Base-by-base conservation (phyloP, 2,888 invertebrate genomes). In the Chymomyza procnemis region DNA sequence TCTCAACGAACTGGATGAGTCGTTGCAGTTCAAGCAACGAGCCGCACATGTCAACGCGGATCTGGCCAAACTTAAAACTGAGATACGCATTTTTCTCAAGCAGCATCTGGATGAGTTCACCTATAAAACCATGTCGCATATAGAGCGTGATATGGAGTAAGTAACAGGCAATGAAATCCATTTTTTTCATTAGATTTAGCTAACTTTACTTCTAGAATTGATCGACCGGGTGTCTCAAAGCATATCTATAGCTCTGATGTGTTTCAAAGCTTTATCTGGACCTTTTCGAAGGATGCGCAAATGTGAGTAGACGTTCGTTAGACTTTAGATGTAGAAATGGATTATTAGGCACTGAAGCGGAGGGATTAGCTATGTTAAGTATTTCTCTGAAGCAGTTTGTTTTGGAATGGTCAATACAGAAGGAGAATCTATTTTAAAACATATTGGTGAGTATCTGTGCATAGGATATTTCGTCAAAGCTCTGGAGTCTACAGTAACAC, bases 121-220 rank as follows among this genome's bases (percentile, higher is more conserved):
- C 14, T 89, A 89, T 69, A 90, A 90, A 71, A 90, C 88, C 46
- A 83, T 91, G 79, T 91, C 91, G 2, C 90, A 91, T 60, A 88
- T 91, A 47, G 90, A 91, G 60, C 78, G 91, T 12, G 91, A 91
- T 78, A 91, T 91, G 91, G 88, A 89, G 90, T 91, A 71, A 76
- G 89, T 81, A 18, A 50, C 0, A 50, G 14, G 6, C 3, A 6
- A n/a, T 1, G 3, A 50, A 18, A 8, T 22, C 1, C 1, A 55
- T 0, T 50, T 48, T n/a, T 54, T 16, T 4, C 19, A 19, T 3
- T 9, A 1, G 12, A 60, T 46, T 34, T 8, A 16, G 16, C 9
- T 2, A 63, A 19, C 16, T 4, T 62, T 57, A 52, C 52, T 67
- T 67, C 6, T 50, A 91, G 91, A 74, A 83, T 80, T 50, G 89